These are phyloP conservation scores for Daphoenositta chrysoptera DNA, from an alignment of 2,113 vertebrate species.

Conservation along the genomic window DNA sequence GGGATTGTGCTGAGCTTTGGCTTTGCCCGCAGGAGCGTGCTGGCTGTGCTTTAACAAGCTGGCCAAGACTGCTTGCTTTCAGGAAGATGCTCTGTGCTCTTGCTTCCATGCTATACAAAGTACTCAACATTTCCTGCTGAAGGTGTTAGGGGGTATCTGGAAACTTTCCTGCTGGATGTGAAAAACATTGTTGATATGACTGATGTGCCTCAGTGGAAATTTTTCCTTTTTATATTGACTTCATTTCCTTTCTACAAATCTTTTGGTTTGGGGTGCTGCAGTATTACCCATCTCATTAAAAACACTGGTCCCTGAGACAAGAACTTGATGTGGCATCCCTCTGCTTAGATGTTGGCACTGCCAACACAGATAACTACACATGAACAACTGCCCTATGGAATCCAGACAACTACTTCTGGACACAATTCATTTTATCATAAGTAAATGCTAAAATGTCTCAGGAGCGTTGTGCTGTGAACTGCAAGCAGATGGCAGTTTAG, in stretches of 20 bases:
- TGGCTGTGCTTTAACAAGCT: background rate
- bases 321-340: background rate
- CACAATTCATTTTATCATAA: background rate
- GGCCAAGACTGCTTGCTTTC: background rate
- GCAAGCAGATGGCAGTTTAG: background rate
- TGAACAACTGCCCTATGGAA: background rate
- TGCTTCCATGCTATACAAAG: background rate
- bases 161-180: background rate
- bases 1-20: background rate
- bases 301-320: background rate
- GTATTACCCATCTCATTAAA: background rate
- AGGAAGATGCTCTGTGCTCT: background rate
- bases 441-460: background rate
- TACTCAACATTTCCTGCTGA: background rate
- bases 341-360: background rate
- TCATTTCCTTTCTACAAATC: background rate
- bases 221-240: background rate
- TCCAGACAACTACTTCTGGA: background rate
- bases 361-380: background rate
- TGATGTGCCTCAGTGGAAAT: background rate
- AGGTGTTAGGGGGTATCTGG: fast-evolving
- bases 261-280: background rate
- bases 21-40: background rate
- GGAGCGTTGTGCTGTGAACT: background rate
- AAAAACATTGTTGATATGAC: background rate